phyloP scores from a whole-genome alignment of 1,140 invertebrate genomes.

The Brevipalpus yothersi region DNA sequence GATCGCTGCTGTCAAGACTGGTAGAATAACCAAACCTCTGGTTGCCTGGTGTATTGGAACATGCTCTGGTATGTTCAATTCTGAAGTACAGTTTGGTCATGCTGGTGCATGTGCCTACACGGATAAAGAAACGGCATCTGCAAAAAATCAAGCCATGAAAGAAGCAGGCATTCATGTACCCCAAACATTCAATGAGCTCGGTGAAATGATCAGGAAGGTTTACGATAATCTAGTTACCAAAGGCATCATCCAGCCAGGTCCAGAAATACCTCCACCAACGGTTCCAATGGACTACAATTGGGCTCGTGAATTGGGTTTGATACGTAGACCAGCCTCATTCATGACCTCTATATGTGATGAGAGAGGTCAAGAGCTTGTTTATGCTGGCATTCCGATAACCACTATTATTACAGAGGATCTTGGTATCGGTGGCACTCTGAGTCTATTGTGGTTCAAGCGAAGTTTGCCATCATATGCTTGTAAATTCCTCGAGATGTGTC shows the following conservation, averaged over 20 bases:
- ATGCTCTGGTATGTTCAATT: slow-evolving; percentile 16
- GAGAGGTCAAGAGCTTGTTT: slow-evolving; percentile 85
- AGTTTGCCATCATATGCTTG: slow-evolving; percentile 76
- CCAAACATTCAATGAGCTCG: slow-evolving; percentile 79
- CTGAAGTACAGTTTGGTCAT: slow-evolving; percentile 88
- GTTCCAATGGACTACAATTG: slow-evolving; percentile 99
- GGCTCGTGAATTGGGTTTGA: slow-evolving; percentile 90
- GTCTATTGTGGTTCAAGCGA: slow-evolving; percentile 91
- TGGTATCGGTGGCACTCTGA: slow-evolving; percentile 90
- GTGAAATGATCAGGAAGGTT: slow-evolving; percentile 41
- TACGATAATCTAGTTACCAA: slow-evolving; percentile 54
- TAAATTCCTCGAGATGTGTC: slow-evolving; percentile 96
- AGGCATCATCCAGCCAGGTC: slow-evolving; percentile 55
- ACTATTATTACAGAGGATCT: slow-evolving; percentile 44
- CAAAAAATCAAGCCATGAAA: slow-evolving; percentile 67
- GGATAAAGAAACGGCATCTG: slow-evolving; percentile 69
- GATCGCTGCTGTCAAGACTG: slow-evolving; percentile 54
- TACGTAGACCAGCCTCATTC: slow-evolving; percentile 94
- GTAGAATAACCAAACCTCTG: slow-evolving; percentile 69
- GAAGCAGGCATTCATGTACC: slow-evolving; percentile 70
- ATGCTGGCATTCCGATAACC: slow-evolving; percentile 95
- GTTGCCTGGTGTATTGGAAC: slow-evolving; percentile 51
- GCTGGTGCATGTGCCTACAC: slow-evolving; percentile 93
- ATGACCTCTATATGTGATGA: slow-evolving; percentile 99
- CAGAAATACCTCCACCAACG: slow-evolving; percentile 86